Evolutionary conservation across 1,140 invertebrate genomes (phyloP).

Genomic region (Musca domestica): DNA sequence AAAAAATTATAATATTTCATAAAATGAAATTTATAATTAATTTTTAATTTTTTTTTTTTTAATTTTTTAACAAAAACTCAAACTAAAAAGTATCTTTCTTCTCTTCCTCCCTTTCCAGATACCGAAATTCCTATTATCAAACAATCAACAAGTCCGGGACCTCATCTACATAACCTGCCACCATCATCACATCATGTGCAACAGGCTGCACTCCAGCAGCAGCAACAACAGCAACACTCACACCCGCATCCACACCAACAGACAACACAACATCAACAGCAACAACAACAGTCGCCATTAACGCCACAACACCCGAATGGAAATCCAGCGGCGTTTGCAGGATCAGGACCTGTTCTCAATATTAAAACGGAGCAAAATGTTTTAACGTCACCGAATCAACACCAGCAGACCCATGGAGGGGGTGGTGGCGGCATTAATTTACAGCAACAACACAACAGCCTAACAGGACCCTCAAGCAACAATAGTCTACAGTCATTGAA

Average conservation of each 20-base stretch:
- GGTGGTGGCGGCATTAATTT: constrained; percentile 28
- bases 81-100: too few relatives aligned
- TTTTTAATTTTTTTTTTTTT: too few relatives aligned
- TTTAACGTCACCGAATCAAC: constrained; percentile 34
- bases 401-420: constrained; percentile 37
- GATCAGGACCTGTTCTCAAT: constrained; percentile 37
- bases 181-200: constrained; percentile 37
- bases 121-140: constrained; percentile 55
- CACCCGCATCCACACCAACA: constrained; percentile 36
- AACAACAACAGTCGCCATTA: constrained; percentile 40
- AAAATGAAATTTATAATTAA: too few relatives aligned
- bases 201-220: constrained; percentile 28
- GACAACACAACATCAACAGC: constrained; percentile 31
- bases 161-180: constrained; percentile 41
- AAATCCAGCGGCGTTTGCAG: constrained; percentile 32
- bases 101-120: constrained; percentile 36
- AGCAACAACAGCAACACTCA: constrained; percentile 40
- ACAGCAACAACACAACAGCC: constrained; percentile 27
- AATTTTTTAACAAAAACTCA: too few relatives aligned
- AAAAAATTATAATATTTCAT: too few relatives aligned
- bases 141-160: constrained; percentile 53
- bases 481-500: constrained; percentile 38
- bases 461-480: constrained; percentile 20
- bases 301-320: constrained; percentile 39
- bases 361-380: constrained; percentile 51